Base-by-base conservation (phyloP, 1,140 invertebrate genomes). In the Delia radicum region DNA sequence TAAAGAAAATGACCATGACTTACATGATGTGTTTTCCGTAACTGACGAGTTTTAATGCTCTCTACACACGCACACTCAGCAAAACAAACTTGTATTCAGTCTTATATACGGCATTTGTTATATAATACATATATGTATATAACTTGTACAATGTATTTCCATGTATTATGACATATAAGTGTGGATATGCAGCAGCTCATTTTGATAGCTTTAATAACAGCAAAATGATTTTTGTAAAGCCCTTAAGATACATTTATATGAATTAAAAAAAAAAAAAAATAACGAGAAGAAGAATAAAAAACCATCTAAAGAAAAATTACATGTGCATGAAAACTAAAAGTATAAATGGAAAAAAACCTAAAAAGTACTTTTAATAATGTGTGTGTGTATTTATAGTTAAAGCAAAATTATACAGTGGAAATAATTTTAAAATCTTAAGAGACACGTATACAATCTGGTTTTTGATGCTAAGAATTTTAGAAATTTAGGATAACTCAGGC, bases 161-260 rank as follows among this genome's bases (percentile, higher is more conserved):
- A n/a, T n/a, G n/a, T n/a, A n/a, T n/a, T n/a, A n/a, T n/a, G n/a
- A n/a, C n/a, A n/a, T n/a, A n/a, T n/a, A n/a, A n/a, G n/a, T n/a
- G n/a, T n/a, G n/a, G n/a, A n/a, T n/a, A n/a, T 21, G n/a, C 65
- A 31, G 31, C 65, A 69, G 65, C 65, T 69, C 65, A 69, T 33
- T 69, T 69, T 37, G 65, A 69, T 69, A 33, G 65, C 65, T 69
- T 69, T 37, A 69, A 69, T 69, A 69, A 69, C 65, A 69, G 65
- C 29, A 69, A 69, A 69, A 69, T 69, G 65, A 69, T 69, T 69
- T 69, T 69, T 69, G 29, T 69, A 69, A 69, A 69, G 65, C 65
- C 65, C 65, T 69, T 33, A 69, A 69, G 65, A 37, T 69, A 69
- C 29, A 69, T 69, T 69, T 69, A 33, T 69, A 69, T 69, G 65